Base-by-base conservation (phyloP, 2,888 invertebrate genomes). In the Hyalella azteca region DNA sequence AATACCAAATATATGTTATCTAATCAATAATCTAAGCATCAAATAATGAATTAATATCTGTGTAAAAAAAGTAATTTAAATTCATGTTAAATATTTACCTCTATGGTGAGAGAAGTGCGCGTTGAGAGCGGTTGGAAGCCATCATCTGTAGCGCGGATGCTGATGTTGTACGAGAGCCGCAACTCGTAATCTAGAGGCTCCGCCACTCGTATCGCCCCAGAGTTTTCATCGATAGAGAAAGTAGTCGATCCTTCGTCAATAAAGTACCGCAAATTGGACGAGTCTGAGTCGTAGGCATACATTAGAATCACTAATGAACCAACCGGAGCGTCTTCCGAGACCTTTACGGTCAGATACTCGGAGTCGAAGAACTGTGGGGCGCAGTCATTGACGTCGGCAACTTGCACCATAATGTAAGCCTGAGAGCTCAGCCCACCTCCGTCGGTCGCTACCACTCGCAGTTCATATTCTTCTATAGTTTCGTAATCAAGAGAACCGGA, bases 311-410 rank as follows among this genome's bases (percentile, higher is more conserved):
- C 93, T 1, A 96, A 93, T 81, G 95, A 93, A 82, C 96, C 96
- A 1, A 91, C 89, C 0, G 97, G 97, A 78, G 97, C 91, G 88
- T 97, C 97, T 88, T 98, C 97, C 5, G 95, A 92, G 36, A 96
- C 92, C 87, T 95, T 94, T 48, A 95, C 94, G 11, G 94, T 90
- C 40, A 93, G 92, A n/a, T 78, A 40, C 39, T 73, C 76, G 15
- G 86, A 85, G 22, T 60, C 54, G 80, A 93, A 90, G 88, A 97
- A 97, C 83, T 90, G 91, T 0, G 96, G 96, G 2, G 93, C 91
- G 87, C 94, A 94, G 88, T 95, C 97, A 88, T 97, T 97, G 77
- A 96, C 93, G 88, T 98, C 97, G 86, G 94, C 94, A 9, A 96
- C 92, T 49, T 92, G 91, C 66, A 96, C 92, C 84, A 94, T 91